These are phyloP conservation scores for Parazoanthus atlanticus DNA, from an alignment of 92 coral and sea anemone genomes.

Conservation along the genomic window DNA sequence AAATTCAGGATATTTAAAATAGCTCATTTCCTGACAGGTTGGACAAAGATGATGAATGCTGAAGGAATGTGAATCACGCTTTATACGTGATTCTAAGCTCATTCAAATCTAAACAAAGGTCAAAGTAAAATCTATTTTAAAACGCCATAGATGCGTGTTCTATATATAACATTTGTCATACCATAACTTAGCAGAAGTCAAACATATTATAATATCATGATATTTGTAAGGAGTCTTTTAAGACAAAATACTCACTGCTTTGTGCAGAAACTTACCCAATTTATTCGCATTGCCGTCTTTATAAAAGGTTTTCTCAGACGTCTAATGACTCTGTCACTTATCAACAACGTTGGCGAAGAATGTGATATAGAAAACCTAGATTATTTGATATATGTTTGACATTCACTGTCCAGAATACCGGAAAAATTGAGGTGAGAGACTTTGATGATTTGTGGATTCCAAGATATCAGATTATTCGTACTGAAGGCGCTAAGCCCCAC, in stretches of 20 bases:
- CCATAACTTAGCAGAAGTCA: neutral
- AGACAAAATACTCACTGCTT: neutral
- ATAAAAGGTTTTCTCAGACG: neutral
- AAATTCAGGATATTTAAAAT: slow-evolving; percentile 25
- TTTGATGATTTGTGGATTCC: slow-evolving; percentile 17
- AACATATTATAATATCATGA: neutral
- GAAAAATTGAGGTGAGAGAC: slow-evolving; percentile 10
- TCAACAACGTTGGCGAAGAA: neutral
- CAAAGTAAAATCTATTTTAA: slow-evolving; percentile 10
- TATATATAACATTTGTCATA: slow-evolving; percentile 14
- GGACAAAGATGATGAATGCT: neutral
- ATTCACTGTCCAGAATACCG: slow-evolving; percentile 25
- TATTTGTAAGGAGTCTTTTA: neutral
- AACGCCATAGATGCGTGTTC: neutral
- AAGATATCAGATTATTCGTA: slow-evolving; percentile 26
- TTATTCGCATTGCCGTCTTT: neutral
- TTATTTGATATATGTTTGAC: slow-evolving; percentile 14
- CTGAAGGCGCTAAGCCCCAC: slow-evolving; percentile 29
- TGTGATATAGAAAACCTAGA: slow-evolving; percentile 5
- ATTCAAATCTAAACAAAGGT: slow-evolving; percentile 20
- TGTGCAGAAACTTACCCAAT: neutral
- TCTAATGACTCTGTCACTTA: neutral
- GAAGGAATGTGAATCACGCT: slow-evolving; percentile 20
- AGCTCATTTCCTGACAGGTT: slow-evolving; percentile 31
- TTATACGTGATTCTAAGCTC: slow-evolving; percentile 9